These are phyloP conservation scores for Lampropteryx suffumata DNA, from an alignment of 2,888 invertebrate genomes.

Conservation along the genomic window DNA sequence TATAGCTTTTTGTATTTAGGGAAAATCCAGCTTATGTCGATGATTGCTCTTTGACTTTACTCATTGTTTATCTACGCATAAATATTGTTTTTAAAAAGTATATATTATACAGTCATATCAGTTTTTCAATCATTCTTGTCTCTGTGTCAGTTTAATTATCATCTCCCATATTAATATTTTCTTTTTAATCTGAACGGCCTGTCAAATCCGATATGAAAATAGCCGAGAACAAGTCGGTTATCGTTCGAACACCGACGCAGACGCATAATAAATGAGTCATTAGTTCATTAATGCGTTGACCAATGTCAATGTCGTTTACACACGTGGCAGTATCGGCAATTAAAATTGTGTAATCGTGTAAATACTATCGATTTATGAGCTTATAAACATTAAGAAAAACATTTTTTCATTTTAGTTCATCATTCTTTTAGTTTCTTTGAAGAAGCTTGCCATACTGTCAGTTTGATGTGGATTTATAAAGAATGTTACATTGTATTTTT, in stretches of 20 bases:
- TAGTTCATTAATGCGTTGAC: constrained; percentile 49
- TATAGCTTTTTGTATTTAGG: too few species aligned
- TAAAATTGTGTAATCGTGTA: constrained; percentile 39
- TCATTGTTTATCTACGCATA: background rate
- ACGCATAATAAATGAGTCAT: constrained; percentile 48
- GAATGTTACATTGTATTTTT: too few species aligned
- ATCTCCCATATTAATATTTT: constrained; percentile 8
- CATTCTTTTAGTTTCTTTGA: constrained; percentile 25
- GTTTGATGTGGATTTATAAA: constrained; percentile 2
- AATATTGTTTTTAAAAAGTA: background rate
- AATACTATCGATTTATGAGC: constrained; percentile 35
- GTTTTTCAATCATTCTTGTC: constrained; percentile 1
- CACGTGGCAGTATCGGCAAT: constrained; percentile 28
- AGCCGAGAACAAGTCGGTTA: constrained; percentile 19
- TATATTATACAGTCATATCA: background rate
- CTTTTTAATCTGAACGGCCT: background rate
- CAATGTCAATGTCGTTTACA: constrained; percentile 62
- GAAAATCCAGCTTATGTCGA: too few species aligned
- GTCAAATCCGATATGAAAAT: constrained; percentile 10
- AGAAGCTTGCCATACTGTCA: constrained; percentile 4
- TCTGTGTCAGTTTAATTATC: constrained; percentile 1
- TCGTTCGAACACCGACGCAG: constrained; percentile 31
- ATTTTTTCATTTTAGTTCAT: too few species aligned
- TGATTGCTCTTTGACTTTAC: too few species aligned
- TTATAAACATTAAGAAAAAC: constrained; percentile 22